A percentile compares a stretch with the other conserved stretches of the same genome.
These are phyloP conservation scores for Cataglyphis albicans DNA, from an alignment of 2,888 invertebrate species.

Conservation along the genomic window DNA sequence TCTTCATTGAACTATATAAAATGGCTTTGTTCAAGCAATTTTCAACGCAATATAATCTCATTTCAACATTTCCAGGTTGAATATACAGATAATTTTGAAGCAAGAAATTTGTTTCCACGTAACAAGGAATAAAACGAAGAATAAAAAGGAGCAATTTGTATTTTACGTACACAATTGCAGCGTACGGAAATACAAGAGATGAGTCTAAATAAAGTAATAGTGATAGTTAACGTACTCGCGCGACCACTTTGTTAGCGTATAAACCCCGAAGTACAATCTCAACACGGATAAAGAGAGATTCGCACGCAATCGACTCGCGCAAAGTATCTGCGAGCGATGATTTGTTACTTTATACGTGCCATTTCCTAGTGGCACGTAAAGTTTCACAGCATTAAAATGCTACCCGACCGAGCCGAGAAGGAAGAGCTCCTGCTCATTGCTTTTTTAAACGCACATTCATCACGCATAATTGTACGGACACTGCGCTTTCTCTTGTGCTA, in stretches of 20 bases:
- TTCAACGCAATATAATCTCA: too few species aligned
- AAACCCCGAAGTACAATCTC: slow-evolving; percentile 59
- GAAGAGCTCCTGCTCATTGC: slow-evolving; percentile 44
- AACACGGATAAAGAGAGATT: slow-evolving; percentile 10
- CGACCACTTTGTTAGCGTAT: slow-evolving; percentile 55
- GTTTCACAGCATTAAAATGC: slow-evolving; percentile 76
- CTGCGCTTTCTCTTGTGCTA: slow-evolving; percentile 36
- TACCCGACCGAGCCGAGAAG: slow-evolving; percentile 69
- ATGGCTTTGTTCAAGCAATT: too few species aligned
- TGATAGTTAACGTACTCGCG: not conserved
- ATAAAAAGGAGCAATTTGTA: not conserved
- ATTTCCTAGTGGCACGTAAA: slow-evolving; percentile 68
- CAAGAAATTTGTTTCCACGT: too few species aligned
- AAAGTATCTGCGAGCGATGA: slow-evolving; percentile 9
- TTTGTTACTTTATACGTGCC: slow-evolving; percentile 47
- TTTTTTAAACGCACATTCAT: slow-evolving; percentile 48
- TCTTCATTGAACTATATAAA: too few species aligned
- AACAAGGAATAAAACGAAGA: not conserved
- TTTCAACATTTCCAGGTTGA: too few species aligned
- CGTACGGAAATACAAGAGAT: not conserved
- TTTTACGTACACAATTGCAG: not conserved
- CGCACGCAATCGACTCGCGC: slow-evolving; percentile 10
- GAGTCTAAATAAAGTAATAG: slow-evolving; percentile 4
- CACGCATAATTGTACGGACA: slow-evolving; percentile 29
- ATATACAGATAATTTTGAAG: too few species aligned